Percentiles rank a stretch among this genome's conserved stretches.
Evolutionary conservation across 2,888 invertebrate genomes (phyloP).

Genomic region (Molanna angustata): DNA sequence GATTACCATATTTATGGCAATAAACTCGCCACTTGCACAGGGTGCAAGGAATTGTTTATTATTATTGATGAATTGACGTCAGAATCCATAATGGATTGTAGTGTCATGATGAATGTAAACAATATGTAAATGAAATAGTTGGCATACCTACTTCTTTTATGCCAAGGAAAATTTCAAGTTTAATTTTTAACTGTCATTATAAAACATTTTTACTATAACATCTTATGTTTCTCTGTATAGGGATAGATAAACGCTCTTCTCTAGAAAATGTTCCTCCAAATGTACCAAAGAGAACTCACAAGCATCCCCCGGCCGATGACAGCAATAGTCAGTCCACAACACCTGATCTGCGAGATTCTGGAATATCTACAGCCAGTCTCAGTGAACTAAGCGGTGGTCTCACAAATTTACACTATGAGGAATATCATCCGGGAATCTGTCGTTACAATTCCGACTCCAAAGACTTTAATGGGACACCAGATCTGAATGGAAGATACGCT

Average conservation of each 20-base stretch:
- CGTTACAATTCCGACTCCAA: slow-evolving; percentile 39
- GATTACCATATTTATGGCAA: no score
- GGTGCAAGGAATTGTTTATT: no score
- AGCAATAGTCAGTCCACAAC: slow-evolving; percentile 20
- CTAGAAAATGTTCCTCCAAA: slow-evolving; percentile 28
- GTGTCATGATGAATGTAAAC: no score
- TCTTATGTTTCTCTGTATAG: no score
- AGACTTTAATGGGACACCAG: slow-evolving; percentile 27
- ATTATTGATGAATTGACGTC: no score
- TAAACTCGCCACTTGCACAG: no score
- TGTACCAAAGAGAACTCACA: slow-evolving; percentile 28
- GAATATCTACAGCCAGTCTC: slow-evolving; percentile 46
- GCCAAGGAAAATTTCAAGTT: no score
- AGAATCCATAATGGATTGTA: no score
- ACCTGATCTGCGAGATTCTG: slow-evolving; percentile 57
- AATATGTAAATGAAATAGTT: no score
- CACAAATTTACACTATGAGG: slow-evolving; percentile 43
- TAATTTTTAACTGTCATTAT: no score
- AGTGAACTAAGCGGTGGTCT: slow-evolving; percentile 38
- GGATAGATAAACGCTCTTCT: slow-evolving; percentile 27
- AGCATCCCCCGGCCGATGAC: slow-evolving; percentile 22
- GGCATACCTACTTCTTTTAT: no score
- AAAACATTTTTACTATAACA: no score
- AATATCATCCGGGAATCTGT: slow-evolving; percentile 43
- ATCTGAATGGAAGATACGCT: slow-evolving; percentile 25